Conservation (phyloP, 2,888 invertebrate species). For the Nudaria mundana region DNA sequence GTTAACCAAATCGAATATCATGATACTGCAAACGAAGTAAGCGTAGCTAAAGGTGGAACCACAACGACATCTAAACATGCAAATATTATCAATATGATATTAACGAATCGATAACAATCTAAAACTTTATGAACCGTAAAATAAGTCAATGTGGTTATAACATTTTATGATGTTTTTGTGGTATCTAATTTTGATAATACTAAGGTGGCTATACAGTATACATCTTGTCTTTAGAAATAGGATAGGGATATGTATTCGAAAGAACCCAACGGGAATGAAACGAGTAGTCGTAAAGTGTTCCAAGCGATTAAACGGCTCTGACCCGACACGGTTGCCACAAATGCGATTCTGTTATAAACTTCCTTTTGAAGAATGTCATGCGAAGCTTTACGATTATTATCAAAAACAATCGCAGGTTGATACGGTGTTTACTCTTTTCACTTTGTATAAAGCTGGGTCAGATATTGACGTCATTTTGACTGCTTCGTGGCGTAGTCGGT, state of each 20-base stretch:
- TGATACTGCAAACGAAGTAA: constrained; percentile 12
- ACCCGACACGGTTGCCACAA: constrained; percentile 41
- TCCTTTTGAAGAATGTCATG: constrained; percentile 28
- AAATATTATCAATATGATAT: constrained; percentile 34
- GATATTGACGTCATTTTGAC: no score
- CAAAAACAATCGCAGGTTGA: constrained; percentile 3
- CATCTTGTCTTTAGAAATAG: constrained; percentile 27
- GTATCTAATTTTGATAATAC: constrained; percentile 44
- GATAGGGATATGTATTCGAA: constrained; percentile 31
- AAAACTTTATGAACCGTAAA: constrained; percentile 51
- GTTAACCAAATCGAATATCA: constrained; percentile 25
- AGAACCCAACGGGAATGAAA: constrained; percentile 38
- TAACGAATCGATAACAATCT: constrained; percentile 38
- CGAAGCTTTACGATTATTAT: constrained; percentile 13
- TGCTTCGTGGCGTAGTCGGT: no score
- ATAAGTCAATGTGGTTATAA: constrained; percentile 29
- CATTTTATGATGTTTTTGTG: constrained; percentile 31
- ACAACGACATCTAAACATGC: constrained; percentile 40
- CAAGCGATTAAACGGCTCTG: constrained; percentile 59
- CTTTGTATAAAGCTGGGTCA: no score
- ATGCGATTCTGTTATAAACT: constrained; percentile 41
- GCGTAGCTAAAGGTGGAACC: constrained; percentile 17
- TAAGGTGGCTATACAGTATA: constrained; percentile 30
- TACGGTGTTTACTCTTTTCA: not conserved
- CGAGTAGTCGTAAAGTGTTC: constrained; percentile 57